Base-by-base conservation (phyloP, 2,113 vertebrate genomes). In the Pogona vitticeps region DNA sequence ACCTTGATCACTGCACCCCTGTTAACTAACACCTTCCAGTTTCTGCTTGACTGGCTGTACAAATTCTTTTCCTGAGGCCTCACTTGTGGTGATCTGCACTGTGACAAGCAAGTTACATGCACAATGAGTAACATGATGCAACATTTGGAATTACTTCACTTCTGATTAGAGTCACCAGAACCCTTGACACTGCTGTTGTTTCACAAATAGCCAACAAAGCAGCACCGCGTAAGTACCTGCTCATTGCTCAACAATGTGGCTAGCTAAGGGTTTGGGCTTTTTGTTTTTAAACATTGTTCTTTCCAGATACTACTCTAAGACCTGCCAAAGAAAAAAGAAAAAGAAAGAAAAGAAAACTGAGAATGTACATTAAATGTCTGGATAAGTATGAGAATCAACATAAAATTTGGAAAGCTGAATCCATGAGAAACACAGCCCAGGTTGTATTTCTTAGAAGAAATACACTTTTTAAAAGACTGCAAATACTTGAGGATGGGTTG, bases 211-310 rank as follows among this genome's bases (percentile, higher is more conserved):
- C 58, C 40, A 8, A 23, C 84, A 58, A 88, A 72, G 63, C 46
- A 52, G 10, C 21, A 4, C 36, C 75, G 72, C 65, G 18, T 10
- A 67, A 76, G 83, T 84, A 90, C 52, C 36, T 23, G 76, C 33
- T 86, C 0, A n/a, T 68, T 89, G 89, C 75, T 77, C 86, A 94
- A 87, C 18, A 80, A 33, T 31, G 23, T 61, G 31, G 36, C 70
- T 71, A 85, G 7, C 3, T 61, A 85, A 88, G 73, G 23, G 36
- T 87, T 31, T 80, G 36, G 0, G 26, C 31, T 71, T 72, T 73
- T 70, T 84, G 42, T 72, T 88, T 82, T 67, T 3, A 68, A 65
- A 81, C 21, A 31, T 2, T 33, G 73, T 1, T 65, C 86, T 88
- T 77, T n/a, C 52, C 58, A 75, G 73, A 73, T 33, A 15, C 23